Base-by-base conservation (phyloP, 1,140 invertebrate species). In the Drosophila baimaii region DNA sequence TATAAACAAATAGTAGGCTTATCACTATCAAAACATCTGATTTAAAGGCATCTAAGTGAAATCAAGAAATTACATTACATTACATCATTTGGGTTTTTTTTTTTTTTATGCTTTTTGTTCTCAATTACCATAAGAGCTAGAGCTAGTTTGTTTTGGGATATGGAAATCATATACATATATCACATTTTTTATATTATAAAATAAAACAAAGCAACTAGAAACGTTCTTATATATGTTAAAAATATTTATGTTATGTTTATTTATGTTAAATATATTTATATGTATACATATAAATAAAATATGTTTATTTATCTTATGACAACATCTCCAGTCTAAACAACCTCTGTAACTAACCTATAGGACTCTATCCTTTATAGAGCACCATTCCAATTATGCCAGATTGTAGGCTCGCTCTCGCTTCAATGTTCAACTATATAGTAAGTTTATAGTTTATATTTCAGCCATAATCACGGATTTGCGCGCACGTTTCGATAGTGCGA, bases 401-500 rank as follows among this genome's bases (percentile, higher is more conserved):
- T 17, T 35, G 59, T 49, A 15, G 31, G 15, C 29, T 13, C 15
- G 29, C 44, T 31, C 29, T 13, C 15, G 29, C 44, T 31, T 69
- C 39, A 70, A 37, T 31, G 41, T 56, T 47, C 41, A 31, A 71
- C 39, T 37, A 47, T n/a, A n/a, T n/a, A 71, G 41, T 57, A 29
- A 12, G 13, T 33, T 46, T 44, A 39, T 35, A 71, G 31, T 47
- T 19, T 29, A 52, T 19, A 17, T 57, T 27, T 47, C 37, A 37
- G n/a, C 29, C 37, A 62, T 17, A 51, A 17, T 19, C 19, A n/a
- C 12, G 39, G 31, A 58, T 35, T 37, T 23, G 13, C 23, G 12
- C 27, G 23, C 66, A 61, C 66, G 35, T 51, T 59, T 52, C 47
- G 43, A 47, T 55, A 54, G 59, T 65, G 52, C 61, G 59, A 75